Base-by-base conservation (phyloP, 2,888 invertebrate genomes). In the Diarsia brunnea region DNA sequence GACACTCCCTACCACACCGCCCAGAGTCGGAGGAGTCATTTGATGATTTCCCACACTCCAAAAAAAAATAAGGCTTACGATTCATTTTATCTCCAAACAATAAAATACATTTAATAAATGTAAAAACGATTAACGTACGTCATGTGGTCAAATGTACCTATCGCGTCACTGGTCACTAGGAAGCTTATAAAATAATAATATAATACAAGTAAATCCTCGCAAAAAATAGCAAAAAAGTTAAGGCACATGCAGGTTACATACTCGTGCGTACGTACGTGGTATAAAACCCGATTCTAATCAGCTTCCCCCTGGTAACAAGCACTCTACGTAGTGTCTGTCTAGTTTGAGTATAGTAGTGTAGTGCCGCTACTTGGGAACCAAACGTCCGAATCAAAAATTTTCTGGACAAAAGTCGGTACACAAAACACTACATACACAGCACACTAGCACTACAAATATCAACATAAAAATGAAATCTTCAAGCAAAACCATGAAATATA, bases 401-500 rank as follows among this genome's bases (percentile, higher is more conserved):
- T 8, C 38, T 38, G 38, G 5, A 7, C 38, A 38, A 7, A 7
- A 38, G 38, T 38, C 7, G 38, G 38, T 38, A 38, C 38, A 38
- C 38, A 38, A 38, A 38, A 38, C 38, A 38, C 7, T 8, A 38
- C 38, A 38, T 8, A 38, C 38, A 38, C 38, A 38, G 38, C 38
- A 38, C 38, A 38, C 38, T 38, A 38, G 38, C 38, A 38, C 38
- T 38, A 58, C 14, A 72, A 61, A 66, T 55, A 47, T 2, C 1
- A 61, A 67, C 27, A 16, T 27, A 58, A 19, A 55, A 58, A 4
- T 27, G 21, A 38, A 73, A 67, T 77, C 38, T n/a, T 69, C 24
- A 71, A 79, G 69, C 64, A 79, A 43, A 24, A 65, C 38, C 61
- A 66, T 43, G 60, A 73, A 71, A 70, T 55, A 64, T 64, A 75